A percentile compares a stretch with the other conserved stretches of the same genome.
phyloP scores from a whole-genome alignment of 2,888 invertebrate genomes.

The Chrysopilus asiliformis region DNA sequence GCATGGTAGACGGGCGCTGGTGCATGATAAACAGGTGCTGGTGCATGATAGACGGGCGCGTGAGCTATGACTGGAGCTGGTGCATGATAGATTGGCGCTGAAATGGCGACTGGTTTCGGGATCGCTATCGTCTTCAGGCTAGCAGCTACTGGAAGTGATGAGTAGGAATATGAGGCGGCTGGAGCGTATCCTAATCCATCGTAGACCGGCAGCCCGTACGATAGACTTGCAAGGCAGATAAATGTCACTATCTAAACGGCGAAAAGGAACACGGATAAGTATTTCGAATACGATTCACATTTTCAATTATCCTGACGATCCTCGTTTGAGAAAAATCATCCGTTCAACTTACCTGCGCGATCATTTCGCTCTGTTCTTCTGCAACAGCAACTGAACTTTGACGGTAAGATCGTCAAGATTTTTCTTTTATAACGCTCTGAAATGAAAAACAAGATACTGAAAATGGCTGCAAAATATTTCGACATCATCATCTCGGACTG shows the following conservation, averaged over 20 bases:
- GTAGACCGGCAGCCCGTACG: conserved; percentile 24
- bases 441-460: conserved; percentile 9
- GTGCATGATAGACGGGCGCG: conserved; percentile 10
- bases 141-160: conserved; percentile 7
- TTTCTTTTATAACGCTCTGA: conserved; percentile 29
- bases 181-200: conserved; percentile 9
- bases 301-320: too few species aligned
- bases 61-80: conserved; percentile 11
- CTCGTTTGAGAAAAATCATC: too few species aligned
- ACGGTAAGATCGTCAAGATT: conserved; percentile 28
- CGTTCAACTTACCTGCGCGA: conserved; percentile 29
- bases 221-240: conserved; percentile 24
- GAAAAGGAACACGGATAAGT: too few species aligned
- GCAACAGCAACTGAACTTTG: conserved; percentile 33
- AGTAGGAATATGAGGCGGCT: conserved; percentile 7
- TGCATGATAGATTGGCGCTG: conserved; percentile 11
- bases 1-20: conserved; percentile 5
- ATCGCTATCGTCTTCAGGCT: conserved; percentile 1
- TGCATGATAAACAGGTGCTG: conserved; percentile 4
- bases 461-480: conserved; percentile 10
- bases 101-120: conserved; percentile 4
- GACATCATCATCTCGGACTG: too few species aligned
- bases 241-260: conserved; percentile 26
- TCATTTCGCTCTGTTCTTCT: conserved; percentile 31
- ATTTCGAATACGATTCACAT: too few species aligned